Evolutionary conservation across 2,888 invertebrate genomes (phyloP), one percentile per base, ranked within the genome.

Genomic region (Leptura quadrifasciata): DNA sequence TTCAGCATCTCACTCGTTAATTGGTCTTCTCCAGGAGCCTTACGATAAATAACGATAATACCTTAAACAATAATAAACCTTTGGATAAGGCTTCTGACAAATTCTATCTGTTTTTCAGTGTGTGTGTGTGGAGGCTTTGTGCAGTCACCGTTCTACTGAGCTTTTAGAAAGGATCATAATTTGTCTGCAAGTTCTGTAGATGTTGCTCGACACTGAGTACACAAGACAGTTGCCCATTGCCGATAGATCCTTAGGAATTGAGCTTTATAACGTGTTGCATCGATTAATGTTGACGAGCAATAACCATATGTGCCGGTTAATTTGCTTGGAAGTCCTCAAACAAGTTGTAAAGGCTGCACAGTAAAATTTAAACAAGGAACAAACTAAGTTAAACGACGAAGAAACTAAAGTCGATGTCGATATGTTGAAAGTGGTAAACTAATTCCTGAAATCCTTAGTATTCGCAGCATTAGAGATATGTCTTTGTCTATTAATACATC

Each of bases 91-190:
- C 90, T 15, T 90, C 91, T 77, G 92, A 92, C 84, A 89, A 93
- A 90, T 92, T 94, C 91, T 96, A 98, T 90, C 91, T 99, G 80
- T 92, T 99, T 15, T 96, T 99, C 87, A 99, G 97, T 79, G 96
- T 98, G 83, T n/a, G n/a, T 98, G 98, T 85, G 96, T 98, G 94
- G 98, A 99, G 89, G 97, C 98, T 0, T 89, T 99, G 72, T 98
- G 98, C 87, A 97, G 96, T 83, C 95, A 97, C 72, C 93, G 97
- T 10, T 95, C 96, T 64, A 95, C 95, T 77, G 97, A 97, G 84
- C 94, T 95, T 15, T 90, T 93, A 6, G 94, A 95, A 85, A 95
- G 95, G 82, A 95, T 96, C 4, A 93, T 95, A 80, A 94, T 95
- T 61, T 98, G 98, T 86, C 90, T 99, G 67, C 92, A 95, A 84